phyloP scores from a whole-genome alignment of 2,888 invertebrate genomes.

The Buathra laborator region DNA sequence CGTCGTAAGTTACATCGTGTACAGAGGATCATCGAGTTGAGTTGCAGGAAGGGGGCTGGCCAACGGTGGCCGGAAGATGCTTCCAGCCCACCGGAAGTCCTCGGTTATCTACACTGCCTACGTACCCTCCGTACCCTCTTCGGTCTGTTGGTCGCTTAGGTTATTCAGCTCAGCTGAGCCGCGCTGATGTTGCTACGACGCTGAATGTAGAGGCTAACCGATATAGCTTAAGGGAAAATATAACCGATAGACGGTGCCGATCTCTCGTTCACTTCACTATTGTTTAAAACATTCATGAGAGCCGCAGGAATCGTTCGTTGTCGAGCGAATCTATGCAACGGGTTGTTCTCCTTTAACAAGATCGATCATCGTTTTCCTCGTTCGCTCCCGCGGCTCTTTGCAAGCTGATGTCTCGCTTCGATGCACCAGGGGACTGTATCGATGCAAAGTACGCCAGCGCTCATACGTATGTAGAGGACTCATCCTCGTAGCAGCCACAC shows the following conservation, averaged over 20 bases:
- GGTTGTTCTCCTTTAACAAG: conserved; percentile 25
- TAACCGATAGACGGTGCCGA: conserved; percentile 11
- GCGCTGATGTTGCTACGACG: conserved; percentile 1
- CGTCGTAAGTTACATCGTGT: neutral
- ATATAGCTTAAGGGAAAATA: conserved; percentile 10
- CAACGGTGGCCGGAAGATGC: conserved; percentile 52
- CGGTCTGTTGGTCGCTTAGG: conserved; percentile 39
- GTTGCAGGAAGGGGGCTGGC: conserved; percentile 42
- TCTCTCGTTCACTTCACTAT: conserved; percentile 18
- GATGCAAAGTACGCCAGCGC: conserved; percentile 9
- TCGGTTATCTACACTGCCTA: conserved; percentile 58
- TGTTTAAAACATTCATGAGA: neutral
- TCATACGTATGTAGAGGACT: neutral
- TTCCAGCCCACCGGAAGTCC: conserved; percentile 57
- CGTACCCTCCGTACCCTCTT: conserved; percentile 56
- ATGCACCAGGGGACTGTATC: conserved; percentile 11
- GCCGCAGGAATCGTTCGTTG: neutral
- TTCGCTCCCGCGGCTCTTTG: neutral
- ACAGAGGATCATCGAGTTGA: conserved; percentile 10
- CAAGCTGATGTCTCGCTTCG: neutral
- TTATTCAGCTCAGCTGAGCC: conserved; percentile 6
- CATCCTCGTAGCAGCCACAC: conserved; percentile 4
- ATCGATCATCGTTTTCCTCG: conserved; percentile 12
- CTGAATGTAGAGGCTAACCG: conserved; percentile 11
- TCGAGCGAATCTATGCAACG: conserved; percentile 3